These are phyloP conservation scores for Morpho deidamia DNA, from an alignment of 2,888 invertebrate species.

Conservation along the genomic window DNA sequence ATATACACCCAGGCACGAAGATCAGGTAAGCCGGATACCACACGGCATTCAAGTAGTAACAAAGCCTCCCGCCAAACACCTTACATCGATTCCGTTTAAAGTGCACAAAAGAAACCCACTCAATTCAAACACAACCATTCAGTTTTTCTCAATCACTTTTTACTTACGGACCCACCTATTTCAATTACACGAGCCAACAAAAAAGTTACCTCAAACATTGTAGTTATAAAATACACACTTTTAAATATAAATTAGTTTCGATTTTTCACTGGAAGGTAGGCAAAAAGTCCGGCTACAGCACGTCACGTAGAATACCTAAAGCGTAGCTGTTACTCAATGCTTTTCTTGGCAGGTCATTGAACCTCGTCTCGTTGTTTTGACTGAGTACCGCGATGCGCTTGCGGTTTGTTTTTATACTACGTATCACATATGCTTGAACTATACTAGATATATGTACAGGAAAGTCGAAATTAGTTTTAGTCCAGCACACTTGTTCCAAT, in stretches of 20 bases:
- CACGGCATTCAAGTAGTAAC: too few species aligned
- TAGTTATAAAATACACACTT: conserved; percentile 1
- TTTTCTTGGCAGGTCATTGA: conserved; percentile 19
- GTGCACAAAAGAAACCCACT: background rate
- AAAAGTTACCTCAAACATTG: background rate
- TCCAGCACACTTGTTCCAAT: too few species aligned
- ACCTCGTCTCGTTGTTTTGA: conserved; percentile 24
- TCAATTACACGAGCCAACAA: background rate
- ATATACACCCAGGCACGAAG: too few species aligned
- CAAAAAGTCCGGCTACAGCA: conserved; percentile 18
- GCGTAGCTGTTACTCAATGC: conserved; percentile 23
- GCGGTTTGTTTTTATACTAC: background rate
- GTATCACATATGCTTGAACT: too few species aligned
- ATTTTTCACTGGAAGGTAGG: conserved; percentile 10
- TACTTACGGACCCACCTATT: background rate
- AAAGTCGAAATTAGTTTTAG: too few species aligned
- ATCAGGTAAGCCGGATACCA: too few species aligned
- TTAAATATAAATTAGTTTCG: conserved; percentile 1
- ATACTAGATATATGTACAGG: too few species aligned
- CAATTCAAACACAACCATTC: conserved; percentile 1
- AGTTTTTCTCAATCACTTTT: conserved; percentile 1
- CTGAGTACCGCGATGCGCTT: conserved; percentile 14
- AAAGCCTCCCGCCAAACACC: background rate
- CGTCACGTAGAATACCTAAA: conserved; percentile 24
- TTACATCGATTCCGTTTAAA: background rate